These are phyloP conservation scores for Cossypha polioptera DNA, from an alignment of 2,797 vertebrate genomes.

Conservation along the genomic window DNA sequence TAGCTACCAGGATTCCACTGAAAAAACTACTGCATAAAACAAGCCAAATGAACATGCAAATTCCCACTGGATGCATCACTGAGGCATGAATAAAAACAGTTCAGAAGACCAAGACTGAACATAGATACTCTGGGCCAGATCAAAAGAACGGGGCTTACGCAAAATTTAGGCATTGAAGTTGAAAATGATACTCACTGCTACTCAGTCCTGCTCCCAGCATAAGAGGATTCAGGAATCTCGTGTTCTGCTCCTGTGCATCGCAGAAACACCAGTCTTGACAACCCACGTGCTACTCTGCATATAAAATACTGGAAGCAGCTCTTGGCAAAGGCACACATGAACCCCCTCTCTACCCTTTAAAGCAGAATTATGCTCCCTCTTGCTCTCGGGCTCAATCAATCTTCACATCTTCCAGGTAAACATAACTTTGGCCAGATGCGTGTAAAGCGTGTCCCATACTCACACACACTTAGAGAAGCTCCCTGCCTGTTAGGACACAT, in stretches of 20 bases:
- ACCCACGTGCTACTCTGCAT: neutral
- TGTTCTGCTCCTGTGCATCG: neutral
- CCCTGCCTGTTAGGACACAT: neutral
- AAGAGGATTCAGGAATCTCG: neutral
- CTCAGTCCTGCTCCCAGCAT: neutral
- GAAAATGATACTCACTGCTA: neutral
- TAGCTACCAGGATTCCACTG: neutral
- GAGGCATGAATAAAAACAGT: neutral
- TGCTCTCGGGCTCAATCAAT: neutral
- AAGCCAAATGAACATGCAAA: neutral
- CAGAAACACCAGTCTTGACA: neutral
- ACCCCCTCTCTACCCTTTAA: neutral
- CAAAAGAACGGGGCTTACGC: accelerated
- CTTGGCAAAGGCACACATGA: neutral
- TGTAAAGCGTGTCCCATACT: neutral
- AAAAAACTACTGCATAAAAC: neutral
- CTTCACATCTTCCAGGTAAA: neutral
- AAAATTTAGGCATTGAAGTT: neutral
- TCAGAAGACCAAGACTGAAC: neutral
- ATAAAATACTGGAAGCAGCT: neutral
- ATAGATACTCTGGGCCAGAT: neutral
- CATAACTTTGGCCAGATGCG: neutral
- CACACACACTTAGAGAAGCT: neutral
- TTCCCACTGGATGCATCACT: neutral
- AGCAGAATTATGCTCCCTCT: neutral